Percentiles rank a stretch among this genome's conserved stretches.
phyloP scores from a whole-genome alignment of 2,797 vertebrate species.

The Erethizon dorsatum region DNA sequence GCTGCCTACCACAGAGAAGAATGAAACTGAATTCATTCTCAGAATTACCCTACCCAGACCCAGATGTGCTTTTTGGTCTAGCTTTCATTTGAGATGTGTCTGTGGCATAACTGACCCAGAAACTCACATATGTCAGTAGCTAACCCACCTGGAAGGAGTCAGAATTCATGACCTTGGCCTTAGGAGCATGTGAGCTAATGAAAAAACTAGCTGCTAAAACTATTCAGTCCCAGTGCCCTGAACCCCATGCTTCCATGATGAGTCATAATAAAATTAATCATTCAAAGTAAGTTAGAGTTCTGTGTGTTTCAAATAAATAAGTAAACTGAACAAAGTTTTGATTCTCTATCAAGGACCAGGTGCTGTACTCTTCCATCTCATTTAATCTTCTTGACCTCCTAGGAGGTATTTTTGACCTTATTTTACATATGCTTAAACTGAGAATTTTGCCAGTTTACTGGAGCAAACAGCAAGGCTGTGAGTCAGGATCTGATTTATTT shows the following conservation, averaged over 20 bases:
- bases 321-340: not conserved
- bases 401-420: constrained; percentile 38
- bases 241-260: not conserved
- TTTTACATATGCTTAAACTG: constrained; percentile 42
- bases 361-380: not conserved
- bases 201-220: not conserved
- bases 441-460: constrained; percentile 32
- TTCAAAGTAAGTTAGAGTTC: not conserved
- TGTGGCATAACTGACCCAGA: not conserved
- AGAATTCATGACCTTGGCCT: not conserved
- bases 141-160: not conserved
- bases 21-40: not conserved
- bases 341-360: not conserved
- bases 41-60: not conserved
- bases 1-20: not conserved
- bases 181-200: not conserved
- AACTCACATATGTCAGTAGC: not conserved
- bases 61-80: not conserved
- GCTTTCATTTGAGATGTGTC: not conserved
- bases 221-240: not conserved
- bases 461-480: not conserved
- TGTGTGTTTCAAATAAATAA: not conserved
- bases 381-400: not conserved
- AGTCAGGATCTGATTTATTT: not conserved
- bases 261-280: not conserved